A percentile compares a stretch with the other conserved stretches of the same genome.
Conservation (phyloP, 2,888 invertebrate genomes). For the Sericinus montela region DNA sequence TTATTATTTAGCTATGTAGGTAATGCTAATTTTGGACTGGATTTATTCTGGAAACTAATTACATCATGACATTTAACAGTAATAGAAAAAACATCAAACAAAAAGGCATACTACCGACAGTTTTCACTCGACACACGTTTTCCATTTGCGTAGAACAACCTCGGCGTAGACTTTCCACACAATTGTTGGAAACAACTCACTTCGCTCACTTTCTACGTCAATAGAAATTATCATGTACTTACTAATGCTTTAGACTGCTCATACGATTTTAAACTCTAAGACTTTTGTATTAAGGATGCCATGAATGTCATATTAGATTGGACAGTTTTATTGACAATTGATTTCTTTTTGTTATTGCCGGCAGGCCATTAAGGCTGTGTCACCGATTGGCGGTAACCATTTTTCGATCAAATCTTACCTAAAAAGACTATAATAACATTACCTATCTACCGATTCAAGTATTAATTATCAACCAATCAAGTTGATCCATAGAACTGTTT, state of each 20-base stretch:
- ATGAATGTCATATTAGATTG: conserved; percentile 22
- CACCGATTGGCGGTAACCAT: conserved; percentile 24
- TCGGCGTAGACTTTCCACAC: conserved; percentile 50
- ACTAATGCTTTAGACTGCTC: conserved; percentile 1
- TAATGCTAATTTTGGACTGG: too few species aligned
- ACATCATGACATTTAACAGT: neutral
- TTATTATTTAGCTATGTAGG: too few species aligned
- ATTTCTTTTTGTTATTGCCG: conserved; percentile 44
- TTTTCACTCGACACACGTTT: conserved; percentile 57
- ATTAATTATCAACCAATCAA: too few species aligned
- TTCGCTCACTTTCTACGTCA: conserved; percentile 51
- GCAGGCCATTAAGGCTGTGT: conserved; percentile 27
- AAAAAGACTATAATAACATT: too few species aligned
- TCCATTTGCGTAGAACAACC: conserved; percentile 35
- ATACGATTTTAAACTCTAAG: conserved; percentile 23
- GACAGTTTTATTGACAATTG: conserved; percentile 38
- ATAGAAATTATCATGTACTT: conserved; percentile 35
- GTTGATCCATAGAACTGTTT: neutral
- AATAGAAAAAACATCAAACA: conserved; percentile 22
- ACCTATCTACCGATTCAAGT: too few species aligned
- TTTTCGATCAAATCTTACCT: neutral
- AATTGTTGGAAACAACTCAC: conserved; percentile 48
- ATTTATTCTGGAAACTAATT: too few species aligned
- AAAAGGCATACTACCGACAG: conserved; percentile 32
- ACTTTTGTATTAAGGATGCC: conserved; percentile 12